Evolutionary conservation across 2,888 invertebrate genomes (phyloP), one percentile per base, ranked within the genome.

Genomic region (Julus scandinavius): DNA sequence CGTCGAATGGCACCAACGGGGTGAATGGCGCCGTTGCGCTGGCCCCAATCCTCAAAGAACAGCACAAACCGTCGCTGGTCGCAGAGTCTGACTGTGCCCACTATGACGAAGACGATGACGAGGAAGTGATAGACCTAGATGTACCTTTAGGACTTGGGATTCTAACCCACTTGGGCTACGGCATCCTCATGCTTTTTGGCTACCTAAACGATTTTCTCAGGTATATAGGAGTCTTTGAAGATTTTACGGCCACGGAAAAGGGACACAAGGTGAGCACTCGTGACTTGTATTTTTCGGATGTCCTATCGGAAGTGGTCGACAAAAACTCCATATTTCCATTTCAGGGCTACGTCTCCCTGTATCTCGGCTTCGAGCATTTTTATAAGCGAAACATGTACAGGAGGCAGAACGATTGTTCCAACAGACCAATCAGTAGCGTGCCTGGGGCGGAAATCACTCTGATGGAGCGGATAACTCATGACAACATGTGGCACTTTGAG

Each of bases 401-500:
- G 90, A 94, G 99, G 91, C 95, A 99, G 90, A 94, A 96, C 89
- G 99, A 99, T 93, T 97, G 97, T 92, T 98, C 97, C 96, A 98
- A 98, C 93, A 95, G 97, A 90, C 98, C 99, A 88, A 96, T 99
- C 91, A 95, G 96, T 92, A 97, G 98, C 92, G 96, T 98, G 90
- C 99, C 99, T 85, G 98, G 97, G 50, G 96, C 96, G 45, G 95
- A 95, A 92, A 94, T 99, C 90, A 95, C 95, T 17, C 93, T 99
- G 87, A 96, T 97, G 92, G 97, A 98, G 92, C 94, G 98, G 89
- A 93, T 95, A 90, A 96, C 97, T 0, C 94, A 94, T 87, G 99
- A 99, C 93, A 95, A 96, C 92, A 97, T 98, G 90, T 99, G 98
- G 98, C 96, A 96, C 88, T 98, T 98, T 93, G 95, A 87, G 58